Conservation (phyloP, 2,113 vertebrate genomes). For the Limnothrissa miodon region DNA sequence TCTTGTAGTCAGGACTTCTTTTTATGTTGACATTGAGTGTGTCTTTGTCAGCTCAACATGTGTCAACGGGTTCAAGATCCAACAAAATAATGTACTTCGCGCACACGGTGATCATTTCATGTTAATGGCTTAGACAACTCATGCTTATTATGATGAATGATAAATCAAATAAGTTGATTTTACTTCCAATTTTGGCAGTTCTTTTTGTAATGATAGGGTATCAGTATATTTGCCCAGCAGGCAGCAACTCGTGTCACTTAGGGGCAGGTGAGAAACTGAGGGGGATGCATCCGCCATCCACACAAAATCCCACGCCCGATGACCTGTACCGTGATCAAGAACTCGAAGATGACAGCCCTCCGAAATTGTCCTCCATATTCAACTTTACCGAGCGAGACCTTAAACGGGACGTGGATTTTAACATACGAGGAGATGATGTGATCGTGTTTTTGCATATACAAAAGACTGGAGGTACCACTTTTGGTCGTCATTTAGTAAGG, state of each 20-base stretch:
- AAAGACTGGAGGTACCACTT: conserved; percentile 96
- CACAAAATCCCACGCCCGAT: conserved; percentile 60
- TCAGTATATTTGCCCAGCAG: conserved; percentile 87
- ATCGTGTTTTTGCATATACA: conserved; percentile 98
- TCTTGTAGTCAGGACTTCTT: not conserved
- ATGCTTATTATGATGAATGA: conserved; percentile 82
- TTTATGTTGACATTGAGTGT: not conserved
- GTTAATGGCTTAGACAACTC: conserved; percentile 65
- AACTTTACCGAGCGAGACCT: conserved; percentile 87
- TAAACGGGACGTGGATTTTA: conserved; percentile 84
- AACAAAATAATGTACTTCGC: not conserved
- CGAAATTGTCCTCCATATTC: conserved; percentile 72
- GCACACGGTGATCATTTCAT: conserved; percentile 27
- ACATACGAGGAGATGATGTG: conserved; percentile 90
- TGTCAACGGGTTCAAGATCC: not conserved
- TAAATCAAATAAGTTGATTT: conserved; percentile 88
- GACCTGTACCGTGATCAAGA: conserved; percentile 75
- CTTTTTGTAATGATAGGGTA: conserved; percentile 92
- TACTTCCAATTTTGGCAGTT: conserved; percentile 86
- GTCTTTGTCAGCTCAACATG: not conserved
- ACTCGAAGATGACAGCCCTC: conserved; percentile 73
- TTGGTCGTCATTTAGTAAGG: conserved; percentile 93
- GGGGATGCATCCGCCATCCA: conserved; percentile 65
- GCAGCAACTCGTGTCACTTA: conserved; percentile 74
- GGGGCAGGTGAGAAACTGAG: conserved; percentile 65